Percentiles rank a stretch among this genome's conserved stretches.
Conservation (phyloP, 2,797 vertebrate genomes). For the Cossypha dichroa region DNA sequence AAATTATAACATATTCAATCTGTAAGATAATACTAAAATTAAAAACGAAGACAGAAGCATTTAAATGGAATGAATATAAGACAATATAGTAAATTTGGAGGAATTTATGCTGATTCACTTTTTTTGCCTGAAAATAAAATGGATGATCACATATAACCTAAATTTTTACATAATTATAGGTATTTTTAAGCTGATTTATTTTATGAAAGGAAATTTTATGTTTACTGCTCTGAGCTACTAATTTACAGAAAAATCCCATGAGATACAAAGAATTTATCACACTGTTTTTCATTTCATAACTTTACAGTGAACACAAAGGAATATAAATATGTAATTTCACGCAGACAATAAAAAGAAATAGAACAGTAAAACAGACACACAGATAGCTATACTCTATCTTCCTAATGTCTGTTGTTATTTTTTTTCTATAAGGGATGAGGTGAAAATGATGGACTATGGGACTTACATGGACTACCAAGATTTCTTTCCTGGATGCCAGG, state of each 20-base stretch:
- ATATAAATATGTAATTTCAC: slow-evolving; percentile 1
- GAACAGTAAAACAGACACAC: slow-evolving; percentile 26
- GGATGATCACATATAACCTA: background rate
- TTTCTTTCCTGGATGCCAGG: background rate
- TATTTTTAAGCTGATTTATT: background rate
- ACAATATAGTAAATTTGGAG: background rate
- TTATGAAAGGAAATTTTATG: background rate
- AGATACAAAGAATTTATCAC: background rate
- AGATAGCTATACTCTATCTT: background rate
- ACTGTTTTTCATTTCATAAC: background rate
- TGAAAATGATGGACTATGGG: background rate
- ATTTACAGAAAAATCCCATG: background rate
- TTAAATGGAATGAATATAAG: background rate
- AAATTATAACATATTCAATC: background rate
- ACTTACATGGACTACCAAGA: background rate
- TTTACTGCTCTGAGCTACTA: background rate
- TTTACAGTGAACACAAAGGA: background rate
- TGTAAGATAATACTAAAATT: background rate
- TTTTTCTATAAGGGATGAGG: background rate
- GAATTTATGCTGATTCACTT: background rate
- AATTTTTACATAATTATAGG: background rate
- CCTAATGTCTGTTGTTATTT: background rate
- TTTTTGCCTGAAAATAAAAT: slow-evolving; percentile 15
- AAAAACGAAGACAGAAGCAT: background rate
- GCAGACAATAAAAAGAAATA: slow-evolving; percentile 12